Conservation (phyloP, 2,888 invertebrate genomes). For the Dynastes grantii region DNA sequence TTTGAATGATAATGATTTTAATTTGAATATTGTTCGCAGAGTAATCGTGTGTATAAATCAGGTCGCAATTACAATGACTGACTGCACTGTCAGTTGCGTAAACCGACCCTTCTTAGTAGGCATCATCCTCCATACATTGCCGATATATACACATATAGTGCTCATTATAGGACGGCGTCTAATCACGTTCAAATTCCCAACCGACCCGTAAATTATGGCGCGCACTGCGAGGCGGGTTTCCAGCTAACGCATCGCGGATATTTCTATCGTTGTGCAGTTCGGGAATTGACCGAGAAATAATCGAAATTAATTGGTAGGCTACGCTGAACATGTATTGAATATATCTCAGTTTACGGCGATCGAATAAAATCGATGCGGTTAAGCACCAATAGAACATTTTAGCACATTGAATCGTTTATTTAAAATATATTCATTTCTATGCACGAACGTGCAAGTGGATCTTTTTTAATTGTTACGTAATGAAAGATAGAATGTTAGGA, state of each 20-base stretch:
- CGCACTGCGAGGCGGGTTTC: constrained; percentile 39
- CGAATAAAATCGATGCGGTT: no score
- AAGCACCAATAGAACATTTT: no score
- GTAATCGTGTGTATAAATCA: constrained; percentile 61
- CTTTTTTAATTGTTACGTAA: no score
- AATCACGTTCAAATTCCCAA: constrained; percentile 65
- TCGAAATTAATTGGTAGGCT: constrained; percentile 44
- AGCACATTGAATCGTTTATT: no score
- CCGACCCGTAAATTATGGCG: constrained; percentile 51
- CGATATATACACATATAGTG: constrained; percentile 52
- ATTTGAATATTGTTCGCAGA: constrained; percentile 61
- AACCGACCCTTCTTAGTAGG: constrained; percentile 62
- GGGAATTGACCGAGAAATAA: constrained; percentile 44
- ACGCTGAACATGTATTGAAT: constrained; percentile 34
- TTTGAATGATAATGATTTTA: constrained; percentile 65
- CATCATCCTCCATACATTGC: constrained; percentile 50
- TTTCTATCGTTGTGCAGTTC: constrained; percentile 35
- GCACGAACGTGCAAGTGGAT: no score
- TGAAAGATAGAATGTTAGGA: no score
- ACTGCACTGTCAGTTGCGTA: constrained; percentile 57
- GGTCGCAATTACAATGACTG: constrained; percentile 56
- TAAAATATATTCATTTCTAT: no score
- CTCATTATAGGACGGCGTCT: constrained; percentile 65
- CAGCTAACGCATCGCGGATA: constrained; percentile 37
- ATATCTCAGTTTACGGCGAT: constrained; percentile 1